Evolutionary conservation across 92 coral and sea anemone genomes (phyloP).

Genomic region (Nematostella vectensis): DNA sequence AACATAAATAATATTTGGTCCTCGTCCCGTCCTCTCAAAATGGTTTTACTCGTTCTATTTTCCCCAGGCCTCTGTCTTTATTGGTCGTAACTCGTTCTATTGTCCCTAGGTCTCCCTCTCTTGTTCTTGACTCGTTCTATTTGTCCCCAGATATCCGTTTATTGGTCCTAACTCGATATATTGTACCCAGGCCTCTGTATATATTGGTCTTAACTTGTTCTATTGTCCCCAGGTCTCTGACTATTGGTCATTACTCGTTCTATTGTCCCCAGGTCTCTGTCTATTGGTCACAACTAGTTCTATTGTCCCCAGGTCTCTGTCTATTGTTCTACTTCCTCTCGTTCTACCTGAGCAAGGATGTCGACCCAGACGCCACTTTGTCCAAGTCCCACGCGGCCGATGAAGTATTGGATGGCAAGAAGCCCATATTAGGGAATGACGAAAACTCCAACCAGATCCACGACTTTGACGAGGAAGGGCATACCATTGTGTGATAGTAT

Average conservation of each 20-base stretch:
- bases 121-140: constrained; percentile 26
- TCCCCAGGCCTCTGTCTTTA: constrained; percentile 16
- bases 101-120: constrained; percentile 16
- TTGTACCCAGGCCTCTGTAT: no score
- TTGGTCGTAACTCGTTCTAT: neutral
- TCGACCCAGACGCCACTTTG: constrained; percentile 2
- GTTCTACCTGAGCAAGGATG: constrained; percentile 30
- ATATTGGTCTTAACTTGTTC: no score
- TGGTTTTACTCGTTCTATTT: no score
- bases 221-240: no score
- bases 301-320: constrained; percentile 14
- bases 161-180: no score
- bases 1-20: no score
- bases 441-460: neutral
- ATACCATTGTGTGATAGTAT: constrained; percentile 1
- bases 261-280: constrained; percentile 16
- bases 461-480: neutral
- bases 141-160: constrained; percentile 15
- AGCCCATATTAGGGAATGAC: neutral
- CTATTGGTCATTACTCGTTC: no score
- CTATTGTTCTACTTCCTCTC: constrained; percentile 26
- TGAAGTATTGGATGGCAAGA: neutral
- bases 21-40: no score
- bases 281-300: constrained; percentile 6
- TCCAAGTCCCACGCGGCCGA: constrained; percentile 7